Percentiles rank a stretch among this genome's conserved stretches.
Evolutionary conservation across 2,797 vertebrate genomes (phyloP).

Genomic region (Phataginus tetradactyla): DNA sequence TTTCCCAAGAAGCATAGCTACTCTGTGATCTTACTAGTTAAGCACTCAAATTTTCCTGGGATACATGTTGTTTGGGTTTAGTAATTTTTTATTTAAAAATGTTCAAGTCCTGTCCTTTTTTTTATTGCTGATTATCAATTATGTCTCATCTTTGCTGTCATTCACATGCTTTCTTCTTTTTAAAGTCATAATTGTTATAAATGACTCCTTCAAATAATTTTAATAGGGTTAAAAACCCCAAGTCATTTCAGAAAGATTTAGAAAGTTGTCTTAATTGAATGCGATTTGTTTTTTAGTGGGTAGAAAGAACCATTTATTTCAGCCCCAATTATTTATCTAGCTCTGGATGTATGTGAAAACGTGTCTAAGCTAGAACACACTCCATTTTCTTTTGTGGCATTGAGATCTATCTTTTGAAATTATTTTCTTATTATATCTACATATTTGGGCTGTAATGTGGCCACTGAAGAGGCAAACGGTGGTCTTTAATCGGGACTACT

Average conservation of each 20-base stretch:
- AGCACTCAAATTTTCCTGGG: constrained; percentile 43
- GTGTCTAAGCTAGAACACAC: not conserved
- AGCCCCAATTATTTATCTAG: not conserved
- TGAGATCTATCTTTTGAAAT: constrained; percentile 21
- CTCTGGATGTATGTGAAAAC: constrained; percentile 2
- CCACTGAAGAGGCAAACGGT: not conserved
- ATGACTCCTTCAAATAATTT: constrained; percentile 2
- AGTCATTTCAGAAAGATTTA: constrained; percentile 53
- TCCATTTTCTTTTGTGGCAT: not conserved
- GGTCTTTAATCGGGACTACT: not conserved
- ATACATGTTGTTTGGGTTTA: constrained; percentile 41
- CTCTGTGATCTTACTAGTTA: constrained; percentile 55
- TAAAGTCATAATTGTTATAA: constrained; percentile 41
- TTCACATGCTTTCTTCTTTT: constrained; percentile 20
- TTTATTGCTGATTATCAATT: constrained; percentile 35
- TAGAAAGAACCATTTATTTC: constrained; percentile 17
- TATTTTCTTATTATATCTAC: not conserved
- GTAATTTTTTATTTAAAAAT: constrained; percentile 53
- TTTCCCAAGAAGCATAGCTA: constrained; percentile 50
- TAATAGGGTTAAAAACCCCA: not conserved
- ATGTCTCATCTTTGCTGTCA: constrained; percentile 41
- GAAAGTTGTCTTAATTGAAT: constrained; percentile 26
- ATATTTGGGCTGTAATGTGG: not conserved
- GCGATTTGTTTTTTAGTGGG: not conserved
- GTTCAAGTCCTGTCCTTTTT: constrained; percentile 46